Evolutionary conservation across 2,113 vertebrate genomes (phyloP).

Genomic region (Murina feae): DNA sequence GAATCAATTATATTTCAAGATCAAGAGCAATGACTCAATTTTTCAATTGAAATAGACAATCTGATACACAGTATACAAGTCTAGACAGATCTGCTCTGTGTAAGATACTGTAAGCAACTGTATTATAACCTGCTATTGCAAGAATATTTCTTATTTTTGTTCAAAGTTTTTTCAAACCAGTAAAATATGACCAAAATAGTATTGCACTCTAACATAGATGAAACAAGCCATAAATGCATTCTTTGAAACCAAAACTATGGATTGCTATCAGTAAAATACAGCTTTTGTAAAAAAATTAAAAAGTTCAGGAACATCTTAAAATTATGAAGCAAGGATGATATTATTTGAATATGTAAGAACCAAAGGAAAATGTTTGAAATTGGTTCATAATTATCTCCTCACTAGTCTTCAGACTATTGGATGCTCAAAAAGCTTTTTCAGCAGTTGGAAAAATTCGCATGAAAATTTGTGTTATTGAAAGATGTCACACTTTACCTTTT

Average conservation of each 20-base stretch:
- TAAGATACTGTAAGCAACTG: neutral
- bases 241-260: neutral
- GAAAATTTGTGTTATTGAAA: slow-evolving; percentile 19
- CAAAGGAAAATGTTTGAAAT: neutral
- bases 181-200: neutral
- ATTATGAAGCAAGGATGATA: neutral
- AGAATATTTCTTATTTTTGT: neutral
- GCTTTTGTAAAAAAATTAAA: neutral
- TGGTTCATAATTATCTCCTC: neutral
- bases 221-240: neutral
- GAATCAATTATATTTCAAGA: neutral
- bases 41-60: neutral
- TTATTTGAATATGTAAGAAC: slow-evolving; percentile 4
- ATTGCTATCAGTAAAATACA: neutral
- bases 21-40: slow-evolving; percentile 7
- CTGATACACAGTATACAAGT: neutral
- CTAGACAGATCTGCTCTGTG: neutral
- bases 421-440: neutral
- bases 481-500: neutral
- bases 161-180: neutral
- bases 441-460: neutral
- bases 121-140: neutral
- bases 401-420: neutral
- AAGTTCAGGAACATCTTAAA: neutral
- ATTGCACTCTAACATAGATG: neutral